Evolutionary conservation across 2,888 invertebrate genomes (phyloP), one percentile per base, ranked within the genome.

Genomic region (Sphinx pinastri): DNA sequence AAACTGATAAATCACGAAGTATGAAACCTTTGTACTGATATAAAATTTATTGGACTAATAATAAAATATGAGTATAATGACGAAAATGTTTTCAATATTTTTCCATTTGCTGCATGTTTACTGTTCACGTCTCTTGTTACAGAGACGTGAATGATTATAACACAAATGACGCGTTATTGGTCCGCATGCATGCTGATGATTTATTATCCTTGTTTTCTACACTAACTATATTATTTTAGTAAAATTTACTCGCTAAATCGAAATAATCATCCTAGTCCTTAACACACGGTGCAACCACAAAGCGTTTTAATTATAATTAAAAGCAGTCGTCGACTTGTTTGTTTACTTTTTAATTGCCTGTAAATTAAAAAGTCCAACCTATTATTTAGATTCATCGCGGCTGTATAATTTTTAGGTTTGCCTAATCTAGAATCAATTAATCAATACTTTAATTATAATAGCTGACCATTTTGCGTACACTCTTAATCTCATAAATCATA

Each of bases 401-500:
- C 74, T 74, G 69, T 72, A 71, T 68, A 52, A 70, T 67, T 70
- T 60, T 67, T 51, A 60, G 58, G 57, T 67, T 70, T 67, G 68
- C 57, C 67, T 70, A 59, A 68, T 70, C 67, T 67, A 59, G 14
- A 67, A 67, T 67, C 70, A 70, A 70, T 70, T 70, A 58, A 70
- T 68, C 54, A 70, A 59, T 52, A 77, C 78, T 79, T 79, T 80
- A 81, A 84, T 84, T 83, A 79, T 79, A 79, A 74, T 79, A 77
- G 72, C 76, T 73, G 75, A 77, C 76, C 78, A 78, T 84, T 88
- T 85, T 85, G 85, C 81, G 77, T 75, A 79, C 76, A 52, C 73
- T 73, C 72, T 68, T 76, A 76, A 82, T 79, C 79, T 79, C 83
- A 84, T 91, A 90, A 91, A 89, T 90, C 88, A 82, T 75, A 73